Base-by-base conservation (phyloP, 2,888 invertebrate species). In the Drosophila acutilabella region DNA sequence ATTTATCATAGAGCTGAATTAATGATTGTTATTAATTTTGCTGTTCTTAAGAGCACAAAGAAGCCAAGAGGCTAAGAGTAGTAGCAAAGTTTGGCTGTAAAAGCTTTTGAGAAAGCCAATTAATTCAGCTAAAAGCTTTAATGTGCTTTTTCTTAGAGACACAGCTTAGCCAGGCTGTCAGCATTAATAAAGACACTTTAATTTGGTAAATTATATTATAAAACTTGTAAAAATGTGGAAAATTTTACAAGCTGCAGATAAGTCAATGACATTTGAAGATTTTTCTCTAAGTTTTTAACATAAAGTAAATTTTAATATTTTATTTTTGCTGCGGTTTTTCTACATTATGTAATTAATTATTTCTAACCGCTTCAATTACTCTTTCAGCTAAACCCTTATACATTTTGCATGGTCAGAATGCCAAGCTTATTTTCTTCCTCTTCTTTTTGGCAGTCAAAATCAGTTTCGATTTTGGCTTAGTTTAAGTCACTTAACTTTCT, bases 1-100 rank as follows among this genome's bases (percentile, higher is more conserved):
- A 52, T 64, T 8, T 41, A 64, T 68, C 52, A 58, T 58, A 65
- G 26, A 41, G 57, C 51, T 36, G 40, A 64, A 64, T 47, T 45
- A 54, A 51, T 69, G 44, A n/a, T 18, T 38, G 26, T 20, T 14
- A 69, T 65, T 30, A 42, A 44, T 59, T 59, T 45, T 8, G 13
- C 16, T 26, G 10, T 18, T 13, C 4, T 4, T 14, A 14, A 26
- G 13, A 48, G 30, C 2, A 48, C 11, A 47, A 26, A 20, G 18
- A 6, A 13, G 18, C n/a, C 7, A 41, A 8, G 16, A 44, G 6
- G 10, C 23, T 33, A 16, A 5, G 52, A 13, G 1, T 11, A 33
- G 16, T 1, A 10, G 16, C 30, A 52, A 30, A 51, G 33, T 18
- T 10, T 20, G 33, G 30, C 30, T 16, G 16, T 11, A 14, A 8